phyloP scores from a whole-genome alignment of 2,888 invertebrate genomes.

The Argyresthia goedartella region DNA sequence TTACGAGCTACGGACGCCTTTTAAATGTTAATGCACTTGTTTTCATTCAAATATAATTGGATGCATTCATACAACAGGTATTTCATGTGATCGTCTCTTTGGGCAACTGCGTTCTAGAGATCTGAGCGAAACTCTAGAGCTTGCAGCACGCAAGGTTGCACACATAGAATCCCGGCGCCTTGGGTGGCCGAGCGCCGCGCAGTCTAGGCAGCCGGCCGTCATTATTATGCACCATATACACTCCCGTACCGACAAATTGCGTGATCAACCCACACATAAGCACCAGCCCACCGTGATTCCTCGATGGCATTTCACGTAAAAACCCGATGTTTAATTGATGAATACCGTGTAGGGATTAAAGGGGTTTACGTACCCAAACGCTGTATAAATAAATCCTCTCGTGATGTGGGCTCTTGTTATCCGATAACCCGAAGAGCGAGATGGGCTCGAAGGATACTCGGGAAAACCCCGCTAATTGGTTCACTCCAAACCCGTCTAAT shows the following conservation, averaged over 20 bases:
- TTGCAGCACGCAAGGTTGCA: neutral
- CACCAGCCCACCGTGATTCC: neutral
- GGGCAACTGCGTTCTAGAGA: too few species aligned
- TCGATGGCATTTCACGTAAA: neutral
- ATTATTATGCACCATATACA: constrained; percentile 3
- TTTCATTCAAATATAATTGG: constrained; percentile 5
- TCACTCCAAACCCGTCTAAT: too few species aligned
- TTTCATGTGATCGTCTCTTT: neutral
- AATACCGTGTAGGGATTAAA: neutral
- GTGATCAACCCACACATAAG: constrained; percentile 3
- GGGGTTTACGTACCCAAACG: too few species aligned
- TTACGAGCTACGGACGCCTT: constrained; percentile 4
- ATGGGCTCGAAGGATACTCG: too few species aligned
- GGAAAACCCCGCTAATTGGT: too few species aligned
- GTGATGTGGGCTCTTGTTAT: too few species aligned
- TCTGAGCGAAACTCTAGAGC: neutral
- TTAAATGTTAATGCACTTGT: constrained; percentile 3
- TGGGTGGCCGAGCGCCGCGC: constrained; percentile 27
- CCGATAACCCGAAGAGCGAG: too few species aligned
- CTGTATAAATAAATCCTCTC: too few species aligned
- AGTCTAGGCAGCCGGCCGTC: constrained; percentile 30
- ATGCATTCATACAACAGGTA: neutral
- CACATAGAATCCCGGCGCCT: neutral
- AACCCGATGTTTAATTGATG: constrained; percentile 4
- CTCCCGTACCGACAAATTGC: constrained; percentile 5